Evolutionary conservation across 2,888 invertebrate species (phyloP), one percentile per base, ranked within the genome.

Genomic region (Ochropleura leucogaster): DNA sequence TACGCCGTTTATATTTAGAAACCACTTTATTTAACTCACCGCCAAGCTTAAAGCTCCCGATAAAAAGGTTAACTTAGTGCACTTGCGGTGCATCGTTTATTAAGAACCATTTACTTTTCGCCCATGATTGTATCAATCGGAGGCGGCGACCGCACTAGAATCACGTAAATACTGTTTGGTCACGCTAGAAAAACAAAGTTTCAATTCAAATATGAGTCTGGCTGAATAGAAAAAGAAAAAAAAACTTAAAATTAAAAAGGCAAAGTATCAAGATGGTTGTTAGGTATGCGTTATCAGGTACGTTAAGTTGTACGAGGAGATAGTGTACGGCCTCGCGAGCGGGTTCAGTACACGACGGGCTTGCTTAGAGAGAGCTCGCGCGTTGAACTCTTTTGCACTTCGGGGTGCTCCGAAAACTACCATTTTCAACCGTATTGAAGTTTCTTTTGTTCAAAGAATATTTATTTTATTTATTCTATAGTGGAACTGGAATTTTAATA

Each of bases 1-100:
- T 96, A 96, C 93, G 92, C 90, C 90, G 94, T 93, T 95, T 96
- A 96, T 96, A 96, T 96, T 95, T 96, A 96, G 96, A 96, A 95
- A 95, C 93, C 95, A 95, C 95, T 96, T 96, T 95, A 96, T 95
- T 95, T 94, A 95, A 93, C 94, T 93, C 94, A 94, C 94, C 95
- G 95, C 93, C 93, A 89, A 91, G 94, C 94, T 94, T 93, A 92
- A 94, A 92, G 94, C 93, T 92, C 92, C 91, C 89, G 95, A 95
- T 95, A 95, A 95, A 95, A 95, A 94, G 92, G 91, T 93, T 92
- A 92, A 94, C 91, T 93, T 92, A 92, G 92, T 92, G 90, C 93
- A 90, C 90, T 94, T 93, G 93, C 91, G 93, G 94, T 92, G 93
- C 92, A 90, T 92, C 93, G 89, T 95, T 94, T 95, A 95, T 95